Conservation (phyloP, 1,140 invertebrate genomes). For the Drosophila kikkawai region DNA sequence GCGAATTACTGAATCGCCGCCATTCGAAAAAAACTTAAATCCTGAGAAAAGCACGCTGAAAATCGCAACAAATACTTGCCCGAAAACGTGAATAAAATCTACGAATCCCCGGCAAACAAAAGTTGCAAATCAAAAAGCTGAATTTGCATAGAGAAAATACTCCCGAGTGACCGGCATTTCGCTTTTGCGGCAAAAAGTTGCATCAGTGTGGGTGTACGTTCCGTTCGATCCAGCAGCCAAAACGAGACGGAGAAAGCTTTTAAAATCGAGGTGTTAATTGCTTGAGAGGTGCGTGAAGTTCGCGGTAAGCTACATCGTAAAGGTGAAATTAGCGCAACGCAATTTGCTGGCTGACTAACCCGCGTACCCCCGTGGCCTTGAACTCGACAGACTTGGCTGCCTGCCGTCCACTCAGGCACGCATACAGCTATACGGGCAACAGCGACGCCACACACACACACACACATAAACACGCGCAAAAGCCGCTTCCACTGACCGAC, state of each 20-base stretch:
- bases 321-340: conserved; percentile 55
- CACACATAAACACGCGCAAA: conserved; percentile 20
- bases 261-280: conserved; percentile 4
- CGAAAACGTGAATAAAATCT: background rate
- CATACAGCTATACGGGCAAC: conserved; percentile 4
- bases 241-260: conserved; percentile 23
- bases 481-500: conserved; percentile 30
- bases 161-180: conserved; percentile 39
- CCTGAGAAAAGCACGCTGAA: conserved; percentile 13
- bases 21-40: conserved; percentile 33
- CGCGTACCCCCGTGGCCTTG: conserved; percentile 56
- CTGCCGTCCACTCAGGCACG: conserved; percentile 59
- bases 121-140: background rate
- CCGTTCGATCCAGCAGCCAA: background rate
- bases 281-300: conserved; percentile 27
- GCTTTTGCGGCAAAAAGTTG: conserved; percentile 53
- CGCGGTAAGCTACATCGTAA: conserved; percentile 36
- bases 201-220: conserved; percentile 56
- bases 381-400: conserved; percentile 73
- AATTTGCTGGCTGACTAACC: conserved; percentile 72
- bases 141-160: background rate
- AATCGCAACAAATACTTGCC: background rate
- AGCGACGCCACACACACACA: conserved; percentile 3
- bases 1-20: conserved; percentile 24
- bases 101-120: background rate